Conservation (phyloP, 2,888 invertebrate species). For the Stenchaetothrips biformis region DNA sequence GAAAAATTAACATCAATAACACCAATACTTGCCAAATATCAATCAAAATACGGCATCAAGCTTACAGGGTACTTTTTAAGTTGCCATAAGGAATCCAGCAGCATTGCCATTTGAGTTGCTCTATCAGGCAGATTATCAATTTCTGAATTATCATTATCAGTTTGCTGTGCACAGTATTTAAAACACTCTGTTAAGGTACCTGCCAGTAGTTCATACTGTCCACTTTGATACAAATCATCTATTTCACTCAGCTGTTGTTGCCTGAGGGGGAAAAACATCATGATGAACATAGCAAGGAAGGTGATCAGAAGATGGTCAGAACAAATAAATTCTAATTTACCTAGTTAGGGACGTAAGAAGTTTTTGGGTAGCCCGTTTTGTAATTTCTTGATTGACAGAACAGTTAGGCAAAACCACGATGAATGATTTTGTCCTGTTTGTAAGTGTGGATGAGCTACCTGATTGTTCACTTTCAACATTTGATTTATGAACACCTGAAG, state of each 20-base stretch:
- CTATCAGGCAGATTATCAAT: conserved; percentile 45
- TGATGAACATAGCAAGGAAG: background rate
- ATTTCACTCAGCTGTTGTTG: conserved; percentile 31
- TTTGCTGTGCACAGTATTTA: conserved; percentile 14
- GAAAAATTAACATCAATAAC: background rate
- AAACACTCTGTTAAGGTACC: conserved; percentile 30
- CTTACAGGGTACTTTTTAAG: conserved; percentile 50
- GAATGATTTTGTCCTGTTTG: conserved; percentile 34
- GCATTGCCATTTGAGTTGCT: conserved; percentile 51
- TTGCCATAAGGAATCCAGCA: conserved; percentile 64
- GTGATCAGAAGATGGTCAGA: background rate
- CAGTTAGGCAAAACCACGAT: conserved; percentile 50
- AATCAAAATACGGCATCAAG: conserved; percentile 29
- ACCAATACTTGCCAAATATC: conserved; percentile 29
- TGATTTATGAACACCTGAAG: too few relatives aligned
- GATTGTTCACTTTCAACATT: background rate
- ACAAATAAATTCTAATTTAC: conserved; percentile 39
- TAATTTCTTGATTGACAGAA: conserved; percentile 50
- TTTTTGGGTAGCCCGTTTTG: conserved; percentile 47
- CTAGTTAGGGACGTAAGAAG: conserved; percentile 52
- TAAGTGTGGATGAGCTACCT: conserved; percentile 35
- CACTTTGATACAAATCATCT: conserved; percentile 26
- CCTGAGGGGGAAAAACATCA: conserved; percentile 23
- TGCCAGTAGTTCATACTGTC: conserved; percentile 30
- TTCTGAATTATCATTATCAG: conserved; percentile 28